Evolutionary conservation across 2,888 invertebrate genomes (phyloP).

Genomic region (Dorcus hopei): DNA sequence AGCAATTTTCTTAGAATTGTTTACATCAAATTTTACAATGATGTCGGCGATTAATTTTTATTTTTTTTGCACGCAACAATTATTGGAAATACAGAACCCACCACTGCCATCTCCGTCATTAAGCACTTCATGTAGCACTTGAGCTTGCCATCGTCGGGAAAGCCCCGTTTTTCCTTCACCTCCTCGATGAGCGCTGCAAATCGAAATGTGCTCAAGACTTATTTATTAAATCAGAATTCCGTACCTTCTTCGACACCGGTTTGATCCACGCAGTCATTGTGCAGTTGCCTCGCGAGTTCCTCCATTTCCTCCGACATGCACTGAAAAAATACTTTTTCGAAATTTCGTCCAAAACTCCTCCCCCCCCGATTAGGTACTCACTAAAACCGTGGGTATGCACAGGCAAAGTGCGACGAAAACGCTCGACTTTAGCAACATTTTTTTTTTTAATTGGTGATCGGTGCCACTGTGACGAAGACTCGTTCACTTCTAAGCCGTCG

Average conservation of each 20-base stretch:
- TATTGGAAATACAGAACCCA: conserved; percentile 25
- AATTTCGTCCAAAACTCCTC: neutral
- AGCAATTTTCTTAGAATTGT: too few relatives aligned
- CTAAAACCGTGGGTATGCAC: neutral
- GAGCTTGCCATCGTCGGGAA: conserved; percentile 41
- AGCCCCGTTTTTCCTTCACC: conserved; percentile 38
- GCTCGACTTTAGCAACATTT: neutral
- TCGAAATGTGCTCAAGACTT: neutral
- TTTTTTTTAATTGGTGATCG: neutral
- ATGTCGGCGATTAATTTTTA: too few relatives aligned
- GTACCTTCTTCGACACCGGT: conserved; percentile 42
- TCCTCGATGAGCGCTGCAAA: conserved; percentile 33
- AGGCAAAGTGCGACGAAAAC: neutral
- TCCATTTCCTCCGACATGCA: conserved; percentile 39
- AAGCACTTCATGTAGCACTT: conserved; percentile 46
- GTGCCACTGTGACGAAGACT: neutral
- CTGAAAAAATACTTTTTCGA: neutral
- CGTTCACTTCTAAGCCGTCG: neutral
- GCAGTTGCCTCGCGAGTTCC: conserved; percentile 43
- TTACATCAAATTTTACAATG: too few relatives aligned
- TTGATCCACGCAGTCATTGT: conserved; percentile 45
- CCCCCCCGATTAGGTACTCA: neutral
- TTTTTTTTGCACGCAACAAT: too few relatives aligned
- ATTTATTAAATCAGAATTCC: too few relatives aligned
- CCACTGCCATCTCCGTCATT: conserved; percentile 37